Evolutionary conservation across 2,113 vertebrate species (phyloP).

Genomic region (Sorex araneus): DNA sequence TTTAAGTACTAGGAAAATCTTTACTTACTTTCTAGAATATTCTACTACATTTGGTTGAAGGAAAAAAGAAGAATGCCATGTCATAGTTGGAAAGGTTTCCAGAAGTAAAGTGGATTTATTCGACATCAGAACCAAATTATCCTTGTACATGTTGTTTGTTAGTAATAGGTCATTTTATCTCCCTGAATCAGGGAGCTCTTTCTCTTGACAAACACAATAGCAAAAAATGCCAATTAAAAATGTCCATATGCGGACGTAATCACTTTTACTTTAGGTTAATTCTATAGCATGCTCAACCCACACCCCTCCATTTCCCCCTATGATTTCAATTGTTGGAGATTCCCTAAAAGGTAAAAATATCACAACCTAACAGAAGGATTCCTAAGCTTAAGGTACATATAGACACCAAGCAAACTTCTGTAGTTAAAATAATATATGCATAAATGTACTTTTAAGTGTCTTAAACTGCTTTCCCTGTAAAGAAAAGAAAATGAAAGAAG

Average conservation of each 20-base stretch:
- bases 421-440: conserved; percentile 85
- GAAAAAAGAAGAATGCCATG: background rate
- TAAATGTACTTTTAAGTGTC: conserved; percentile 79
- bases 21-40: background rate
- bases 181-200: conserved; percentile 76
- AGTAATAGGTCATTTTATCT: conserved; percentile 51
- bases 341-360: conserved; percentile 78
- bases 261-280: conserved; percentile 66
- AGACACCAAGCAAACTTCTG: conserved; percentile 69
- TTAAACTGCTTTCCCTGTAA: conserved; percentile 78
- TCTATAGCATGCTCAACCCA: conserved; percentile 74
- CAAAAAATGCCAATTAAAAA: conserved; percentile 59
- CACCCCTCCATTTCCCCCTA: conserved; percentile 62
- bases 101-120: conserved; percentile 61
- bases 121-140: conserved; percentile 35
- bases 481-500: conserved; percentile 22
- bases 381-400: conserved; percentile 82
- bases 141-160: conserved; percentile 43
- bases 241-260: conserved; percentile 63
- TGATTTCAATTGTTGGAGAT: conserved; percentile 73
- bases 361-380: conserved; percentile 69
- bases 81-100: conserved; percentile 42
- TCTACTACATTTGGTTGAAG: background rate
- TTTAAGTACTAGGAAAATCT: background rate
- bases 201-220: conserved; percentile 79